A percentile compares a stretch with the other conserved stretches of the same genome.
These are phyloP conservation scores for Myxocyprinus asiaticus DNA, from an alignment of 2,113 vertebrate genomes.

Conservation along the genomic window DNA sequence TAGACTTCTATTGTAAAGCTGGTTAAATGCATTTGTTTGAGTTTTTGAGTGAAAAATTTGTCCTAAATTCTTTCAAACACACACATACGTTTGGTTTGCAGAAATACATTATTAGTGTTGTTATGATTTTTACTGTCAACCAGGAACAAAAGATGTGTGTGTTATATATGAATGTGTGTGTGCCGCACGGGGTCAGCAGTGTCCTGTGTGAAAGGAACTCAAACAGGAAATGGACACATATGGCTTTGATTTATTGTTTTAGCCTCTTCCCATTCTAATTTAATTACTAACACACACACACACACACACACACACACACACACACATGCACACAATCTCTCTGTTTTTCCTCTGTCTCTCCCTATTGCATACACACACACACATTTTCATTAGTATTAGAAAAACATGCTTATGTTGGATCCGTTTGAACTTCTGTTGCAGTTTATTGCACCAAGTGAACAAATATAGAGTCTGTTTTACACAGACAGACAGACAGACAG, in stretches of 20 bases:
- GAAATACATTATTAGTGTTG: conserved; percentile 75
- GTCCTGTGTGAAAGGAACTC: conserved; percentile 85
- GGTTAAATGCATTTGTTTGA: too few relatives aligned
- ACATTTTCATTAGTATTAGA: conserved; percentile 38
- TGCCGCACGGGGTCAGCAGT: conserved; percentile 76
- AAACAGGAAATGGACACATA: conserved; percentile 93
- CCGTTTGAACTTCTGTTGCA: background rate
- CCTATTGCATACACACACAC: conserved; percentile 3
- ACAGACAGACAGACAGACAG: too few relatives aligned
- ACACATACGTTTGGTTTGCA: conserved; percentile 2
- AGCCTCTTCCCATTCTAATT: conserved; percentile 86
- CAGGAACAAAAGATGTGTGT: conserved; percentile 32
- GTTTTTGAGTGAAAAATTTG: background rate
- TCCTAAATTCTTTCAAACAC: background rate
- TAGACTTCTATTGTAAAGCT: too few relatives aligned
- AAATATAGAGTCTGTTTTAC: background rate
- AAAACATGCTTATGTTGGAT: background rate
- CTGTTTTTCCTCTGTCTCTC: too few relatives aligned
- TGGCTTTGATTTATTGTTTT: conserved; percentile 90
- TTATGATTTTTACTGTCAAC: conserved; percentile 89
- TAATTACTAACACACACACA: conserved; percentile 73
- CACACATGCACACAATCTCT: background rate
- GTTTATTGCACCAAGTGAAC: background rate
- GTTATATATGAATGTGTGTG: conserved; percentile 14
- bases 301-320: conserved; percentile 25